These are phyloP conservation scores for Meloidogyne floridensis DNA, from an alignment of 1,140 invertebrate genomes.

Conservation along the genomic window DNA sequence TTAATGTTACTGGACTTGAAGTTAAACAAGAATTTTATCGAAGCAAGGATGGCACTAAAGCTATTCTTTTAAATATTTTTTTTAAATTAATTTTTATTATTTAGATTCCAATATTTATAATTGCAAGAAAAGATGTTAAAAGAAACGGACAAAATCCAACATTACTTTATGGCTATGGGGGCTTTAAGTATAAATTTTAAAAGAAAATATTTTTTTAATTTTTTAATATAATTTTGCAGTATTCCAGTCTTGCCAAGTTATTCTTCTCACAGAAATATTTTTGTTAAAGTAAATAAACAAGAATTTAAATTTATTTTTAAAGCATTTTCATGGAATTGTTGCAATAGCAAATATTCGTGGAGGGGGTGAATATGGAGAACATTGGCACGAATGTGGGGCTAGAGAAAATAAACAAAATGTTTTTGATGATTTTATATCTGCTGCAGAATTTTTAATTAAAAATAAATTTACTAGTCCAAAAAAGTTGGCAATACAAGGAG, in stretches of 20 bases:
- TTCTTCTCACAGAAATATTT: slow-evolving; percentile 80
- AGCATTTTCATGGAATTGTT: slow-evolving; percentile 80
- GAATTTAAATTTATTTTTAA: not conserved
- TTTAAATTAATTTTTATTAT: not conserved
- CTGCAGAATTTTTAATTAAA: slow-evolving; percentile 85
- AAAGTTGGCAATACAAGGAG: slow-evolving; percentile 85
- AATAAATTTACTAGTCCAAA: slow-evolving; percentile 78
- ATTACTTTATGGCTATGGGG: slow-evolving; percentile 90
- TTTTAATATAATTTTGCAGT: slow-evolving; percentile 75
- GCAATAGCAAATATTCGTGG: slow-evolving; percentile 92
- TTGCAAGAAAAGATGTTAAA: slow-evolving; percentile 77
- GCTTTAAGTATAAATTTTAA: slow-evolving; percentile 19
- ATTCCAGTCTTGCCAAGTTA: slow-evolving; percentile 84
- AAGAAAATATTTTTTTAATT: not conserved
- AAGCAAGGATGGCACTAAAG: slow-evolving; percentile 89
- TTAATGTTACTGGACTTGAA: slow-evolving; percentile 79
- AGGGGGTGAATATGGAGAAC: slow-evolving; percentile 88
- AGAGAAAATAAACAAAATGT: slow-evolving; percentile 92
- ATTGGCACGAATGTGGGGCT: slow-evolving; percentile 90
- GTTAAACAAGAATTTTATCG: slow-evolving; percentile 88
- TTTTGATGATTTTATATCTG: slow-evolving; percentile 92
- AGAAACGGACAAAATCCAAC: slow-evolving; percentile 76
- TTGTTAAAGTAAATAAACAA: slow-evolving; percentile 74
- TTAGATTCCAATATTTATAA: slow-evolving; percentile 89
- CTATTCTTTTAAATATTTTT: not conserved